Conservation (phyloP, 2,888 invertebrate species). For the Diogma glabrata region DNA sequence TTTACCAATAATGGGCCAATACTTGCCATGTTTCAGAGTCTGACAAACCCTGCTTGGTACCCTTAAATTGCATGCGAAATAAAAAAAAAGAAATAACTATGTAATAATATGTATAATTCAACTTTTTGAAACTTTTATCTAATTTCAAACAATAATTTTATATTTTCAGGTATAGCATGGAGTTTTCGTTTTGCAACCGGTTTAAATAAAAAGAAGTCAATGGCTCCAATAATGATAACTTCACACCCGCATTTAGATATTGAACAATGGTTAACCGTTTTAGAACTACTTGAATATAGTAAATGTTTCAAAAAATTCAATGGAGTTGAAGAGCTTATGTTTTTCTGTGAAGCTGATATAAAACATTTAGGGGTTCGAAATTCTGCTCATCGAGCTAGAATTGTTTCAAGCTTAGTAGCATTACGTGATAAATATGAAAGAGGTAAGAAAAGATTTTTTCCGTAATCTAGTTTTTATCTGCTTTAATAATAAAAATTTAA, state of each 20-base stretch:
- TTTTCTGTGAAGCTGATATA: constrained; percentile 45
- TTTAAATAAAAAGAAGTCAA: constrained; percentile 25
- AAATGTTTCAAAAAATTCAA: constrained; percentile 38
- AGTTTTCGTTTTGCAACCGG: constrained; percentile 36
- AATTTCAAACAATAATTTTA: no score
- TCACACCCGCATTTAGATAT: constrained; percentile 41
- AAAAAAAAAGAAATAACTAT: no score
- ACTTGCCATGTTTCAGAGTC: no score
- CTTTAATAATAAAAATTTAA: no score
- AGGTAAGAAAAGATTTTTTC: no score
- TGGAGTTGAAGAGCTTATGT: constrained; percentile 47
- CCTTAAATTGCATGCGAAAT: no score
- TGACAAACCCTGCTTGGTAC: no score
- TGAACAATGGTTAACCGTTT: constrained; percentile 45
- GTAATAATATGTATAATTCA: no score
- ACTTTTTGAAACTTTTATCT: no score
- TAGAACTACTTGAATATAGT: constrained; percentile 23
- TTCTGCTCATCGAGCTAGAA: constrained; percentile 49
- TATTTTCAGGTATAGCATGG: constrained; percentile 36
- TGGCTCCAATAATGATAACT: constrained; percentile 18
- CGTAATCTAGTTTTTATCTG: no score
- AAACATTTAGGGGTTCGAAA: constrained; percentile 49
- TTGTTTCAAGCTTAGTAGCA: constrained; percentile 51
- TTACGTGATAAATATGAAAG: constrained; percentile 47
- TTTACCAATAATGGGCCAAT: no score